phyloP scores from a whole-genome alignment of 2,113 vertebrate genomes.

The Oreochromis tanganicae region DNA sequence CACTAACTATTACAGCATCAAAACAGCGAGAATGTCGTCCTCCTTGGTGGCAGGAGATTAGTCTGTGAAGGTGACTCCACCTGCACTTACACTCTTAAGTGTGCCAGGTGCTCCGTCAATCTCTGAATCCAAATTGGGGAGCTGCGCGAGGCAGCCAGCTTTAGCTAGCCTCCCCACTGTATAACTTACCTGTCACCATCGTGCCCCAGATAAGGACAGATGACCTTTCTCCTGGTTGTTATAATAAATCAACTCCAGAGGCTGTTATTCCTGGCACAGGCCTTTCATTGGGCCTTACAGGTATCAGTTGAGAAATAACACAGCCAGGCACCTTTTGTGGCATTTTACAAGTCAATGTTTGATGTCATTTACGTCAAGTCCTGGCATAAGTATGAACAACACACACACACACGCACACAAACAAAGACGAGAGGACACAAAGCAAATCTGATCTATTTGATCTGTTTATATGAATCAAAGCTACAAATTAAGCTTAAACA shows the following conservation, averaged over 20 bases:
- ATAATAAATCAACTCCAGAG: slow-evolving; percentile 61
- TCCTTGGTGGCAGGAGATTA: slow-evolving; percentile 36
- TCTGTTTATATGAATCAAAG: not conserved
- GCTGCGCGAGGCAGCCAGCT: not conserved
- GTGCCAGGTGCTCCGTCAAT: slow-evolving; percentile 55
- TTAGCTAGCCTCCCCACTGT: slow-evolving; percentile 24
- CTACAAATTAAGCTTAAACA: not conserved
- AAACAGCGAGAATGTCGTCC: not conserved
- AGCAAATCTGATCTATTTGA: not conserved
- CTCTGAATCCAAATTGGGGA: slow-evolving; percentile 46
- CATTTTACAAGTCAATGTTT: slow-evolving; percentile 38
- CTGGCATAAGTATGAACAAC: not conserved
- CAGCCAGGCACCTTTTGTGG: slow-evolving; percentile 16
- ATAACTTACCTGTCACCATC: slow-evolving; percentile 57
- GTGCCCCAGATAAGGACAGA: slow-evolving; percentile 63
- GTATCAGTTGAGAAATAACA: slow-evolving; percentile 53
- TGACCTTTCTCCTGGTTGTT: slow-evolving; percentile 57
- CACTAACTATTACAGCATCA: not conserved
- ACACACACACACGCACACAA: not conserved
- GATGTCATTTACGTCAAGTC: slow-evolving; percentile 51
- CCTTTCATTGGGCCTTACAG: slow-evolving; percentile 47
- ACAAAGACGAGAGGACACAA: not conserved
- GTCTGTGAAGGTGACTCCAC: slow-evolving; percentile 70
- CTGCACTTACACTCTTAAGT: slow-evolving; percentile 58
- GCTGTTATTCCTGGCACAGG: slow-evolving; percentile 45